phyloP scores from a whole-genome alignment of 2,797 vertebrate species.

The Rhinogobio ventralis region DNA sequence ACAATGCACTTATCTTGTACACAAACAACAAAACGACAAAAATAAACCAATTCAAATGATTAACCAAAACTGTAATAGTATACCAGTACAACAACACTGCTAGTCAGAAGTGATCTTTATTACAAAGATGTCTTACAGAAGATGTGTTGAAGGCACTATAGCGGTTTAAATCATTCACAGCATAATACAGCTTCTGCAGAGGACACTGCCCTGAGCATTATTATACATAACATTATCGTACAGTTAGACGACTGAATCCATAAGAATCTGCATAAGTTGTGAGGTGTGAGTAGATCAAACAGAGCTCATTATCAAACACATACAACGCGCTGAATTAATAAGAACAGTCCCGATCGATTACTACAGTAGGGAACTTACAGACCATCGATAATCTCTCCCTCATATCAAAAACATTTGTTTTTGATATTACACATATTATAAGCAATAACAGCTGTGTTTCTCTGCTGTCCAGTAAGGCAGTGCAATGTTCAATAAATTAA shows the following conservation, averaged over 20 bases:
- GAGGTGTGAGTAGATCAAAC: background rate
- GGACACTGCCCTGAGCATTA: background rate
- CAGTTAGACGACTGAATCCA: background rate
- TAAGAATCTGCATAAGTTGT: background rate
- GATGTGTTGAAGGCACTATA: background rate
- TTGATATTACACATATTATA: background rate
- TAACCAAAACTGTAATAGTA: background rate
- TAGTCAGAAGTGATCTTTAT: background rate
- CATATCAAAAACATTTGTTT: background rate
- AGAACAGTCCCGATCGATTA: background rate
- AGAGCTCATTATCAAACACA: constrained; percentile 4
- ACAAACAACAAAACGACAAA: too few species aligned
- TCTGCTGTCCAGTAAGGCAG: background rate
- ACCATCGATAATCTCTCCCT: background rate
- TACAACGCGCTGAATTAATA: background rate
- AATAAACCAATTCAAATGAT: too few species aligned
- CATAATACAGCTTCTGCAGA: background rate
- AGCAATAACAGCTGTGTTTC: background rate
- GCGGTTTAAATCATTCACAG: background rate
- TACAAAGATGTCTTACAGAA: background rate
- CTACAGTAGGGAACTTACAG: background rate
- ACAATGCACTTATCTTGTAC: too few species aligned
- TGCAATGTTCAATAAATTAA: constrained; percentile 19
- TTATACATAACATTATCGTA: background rate
- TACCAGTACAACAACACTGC: background rate